Evolutionary conservation across 2,888 invertebrate species (phyloP).

Genomic region (Pterostichus niger): DNA sequence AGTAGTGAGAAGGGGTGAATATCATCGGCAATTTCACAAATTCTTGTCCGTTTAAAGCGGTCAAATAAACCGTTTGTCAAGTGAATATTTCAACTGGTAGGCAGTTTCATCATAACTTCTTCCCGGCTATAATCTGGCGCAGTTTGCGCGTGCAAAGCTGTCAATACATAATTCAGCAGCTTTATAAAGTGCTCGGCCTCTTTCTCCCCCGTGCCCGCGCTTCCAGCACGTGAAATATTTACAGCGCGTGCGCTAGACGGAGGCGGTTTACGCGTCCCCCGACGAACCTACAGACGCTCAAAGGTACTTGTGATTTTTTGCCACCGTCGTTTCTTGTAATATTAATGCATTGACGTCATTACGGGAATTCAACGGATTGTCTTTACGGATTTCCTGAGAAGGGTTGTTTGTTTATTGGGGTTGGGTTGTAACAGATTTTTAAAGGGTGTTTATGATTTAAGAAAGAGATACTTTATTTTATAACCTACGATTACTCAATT

Average conservation of each 20-base stretch:
- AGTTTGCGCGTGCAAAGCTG: conserved; percentile 60
- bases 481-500: too few relatives aligned
- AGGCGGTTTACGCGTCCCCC: conserved; percentile 51
- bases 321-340: conserved; percentile 36
- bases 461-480: too few relatives aligned
- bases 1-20: too few relatives aligned
- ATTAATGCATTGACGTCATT: conserved; percentile 51
- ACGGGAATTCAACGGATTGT: conserved; percentile 27
- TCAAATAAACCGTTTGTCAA: conserved; percentile 22
- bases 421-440: too few relatives aligned
- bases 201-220: neutral
- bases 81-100: conserved; percentile 10
- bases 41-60: neutral
- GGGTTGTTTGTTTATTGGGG: too few relatives aligned
- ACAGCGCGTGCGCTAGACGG: conserved; percentile 4
- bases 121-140: conserved; percentile 59
- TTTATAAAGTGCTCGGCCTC: conserved; percentile 56
- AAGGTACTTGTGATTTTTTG: conserved; percentile 55
- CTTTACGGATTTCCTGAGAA: conserved; percentile 3
- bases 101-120: conserved; percentile 59
- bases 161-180: conserved; percentile 67
- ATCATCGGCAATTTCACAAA: too few relatives aligned
- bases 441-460: too few relatives aligned
- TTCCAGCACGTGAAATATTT: conserved; percentile 30
- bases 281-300: neutral